Evolutionary conservation across 2,797 vertebrate species (phyloP).

Genomic region (Antrozous pallidus): DNA sequence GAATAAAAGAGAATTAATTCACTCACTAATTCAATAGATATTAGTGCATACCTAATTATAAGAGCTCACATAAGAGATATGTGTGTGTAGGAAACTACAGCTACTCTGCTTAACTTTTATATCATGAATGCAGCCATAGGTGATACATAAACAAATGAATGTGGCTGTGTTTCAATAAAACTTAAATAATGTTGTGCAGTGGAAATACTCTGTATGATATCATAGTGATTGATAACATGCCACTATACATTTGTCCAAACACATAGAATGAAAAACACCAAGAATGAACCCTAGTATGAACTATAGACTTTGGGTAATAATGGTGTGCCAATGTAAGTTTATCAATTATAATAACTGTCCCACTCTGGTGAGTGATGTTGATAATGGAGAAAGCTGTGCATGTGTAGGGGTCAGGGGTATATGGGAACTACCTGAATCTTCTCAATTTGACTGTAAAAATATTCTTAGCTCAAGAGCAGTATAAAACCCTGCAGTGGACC

Average conservation of each 20-base stretch:
- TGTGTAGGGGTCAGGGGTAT: background rate
- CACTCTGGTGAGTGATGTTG: background rate
- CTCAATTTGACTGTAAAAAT: background rate
- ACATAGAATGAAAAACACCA: background rate
- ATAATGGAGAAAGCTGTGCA: background rate
- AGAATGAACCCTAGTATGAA: background rate
- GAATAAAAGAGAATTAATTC: background rate
- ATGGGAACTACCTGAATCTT: background rate
- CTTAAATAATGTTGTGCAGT: background rate
- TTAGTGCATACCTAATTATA: background rate
- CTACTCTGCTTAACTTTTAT: background rate
- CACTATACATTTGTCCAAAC: background rate
- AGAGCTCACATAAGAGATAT: background rate
- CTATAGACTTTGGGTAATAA: background rate
- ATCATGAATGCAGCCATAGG: background rate
- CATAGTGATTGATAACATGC: background rate
- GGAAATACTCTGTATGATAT: background rate
- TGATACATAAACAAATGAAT: constrained; percentile 1
- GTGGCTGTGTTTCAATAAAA: background rate
- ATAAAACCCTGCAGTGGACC: background rate
- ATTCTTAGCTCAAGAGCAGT: background rate
- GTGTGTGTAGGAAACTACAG: background rate
- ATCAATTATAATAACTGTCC: background rate
- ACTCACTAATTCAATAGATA: background rate
- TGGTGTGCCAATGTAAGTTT: background rate